These are phyloP conservation scores for Stercorarius parasiticus DNA, from an alignment of 2,113 vertebrate genomes.

Conservation along the genomic window DNA sequence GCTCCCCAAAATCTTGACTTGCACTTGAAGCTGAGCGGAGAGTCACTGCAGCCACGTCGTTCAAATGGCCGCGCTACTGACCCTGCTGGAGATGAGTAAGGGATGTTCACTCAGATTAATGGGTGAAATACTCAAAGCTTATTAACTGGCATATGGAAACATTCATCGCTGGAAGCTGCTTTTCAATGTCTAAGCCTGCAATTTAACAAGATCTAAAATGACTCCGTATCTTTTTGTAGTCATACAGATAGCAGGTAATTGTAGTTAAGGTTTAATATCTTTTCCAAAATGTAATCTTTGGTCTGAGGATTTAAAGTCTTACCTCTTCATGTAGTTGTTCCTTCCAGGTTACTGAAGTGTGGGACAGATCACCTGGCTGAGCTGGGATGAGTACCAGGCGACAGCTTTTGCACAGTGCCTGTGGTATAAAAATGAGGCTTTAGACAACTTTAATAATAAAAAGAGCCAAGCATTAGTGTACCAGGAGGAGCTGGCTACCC, in stretches of 20 bases:
- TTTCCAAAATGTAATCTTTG: background rate
- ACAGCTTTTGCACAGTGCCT: background rate
- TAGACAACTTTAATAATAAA: background rate
- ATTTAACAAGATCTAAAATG: background rate
- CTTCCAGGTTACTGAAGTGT: background rate
- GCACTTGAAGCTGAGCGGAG: background rate
- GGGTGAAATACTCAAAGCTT: conserved; percentile 24
- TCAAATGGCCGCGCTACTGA: background rate
- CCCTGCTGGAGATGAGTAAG: background rate
- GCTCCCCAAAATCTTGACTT: background rate
- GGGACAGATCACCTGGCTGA: background rate
- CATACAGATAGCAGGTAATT: background rate
- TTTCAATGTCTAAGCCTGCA: background rate
- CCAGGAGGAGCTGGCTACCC: background rate
- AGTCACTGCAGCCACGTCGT: background rate
- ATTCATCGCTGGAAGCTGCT: background rate
- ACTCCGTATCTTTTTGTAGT: background rate
- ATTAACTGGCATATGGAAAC: conserved; percentile 55
- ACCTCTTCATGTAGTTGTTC: background rate
- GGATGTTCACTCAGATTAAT: conserved; percentile 27
- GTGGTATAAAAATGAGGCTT: background rate
- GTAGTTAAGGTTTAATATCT: background rate
- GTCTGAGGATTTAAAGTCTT: background rate
- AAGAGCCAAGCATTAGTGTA: background rate
- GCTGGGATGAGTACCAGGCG: background rate